A percentile compares a stretch with the other conserved stretches of the same genome.
Conservation (phyloP, 2,888 invertebrate species). For the Saturnia japonica region DNA sequence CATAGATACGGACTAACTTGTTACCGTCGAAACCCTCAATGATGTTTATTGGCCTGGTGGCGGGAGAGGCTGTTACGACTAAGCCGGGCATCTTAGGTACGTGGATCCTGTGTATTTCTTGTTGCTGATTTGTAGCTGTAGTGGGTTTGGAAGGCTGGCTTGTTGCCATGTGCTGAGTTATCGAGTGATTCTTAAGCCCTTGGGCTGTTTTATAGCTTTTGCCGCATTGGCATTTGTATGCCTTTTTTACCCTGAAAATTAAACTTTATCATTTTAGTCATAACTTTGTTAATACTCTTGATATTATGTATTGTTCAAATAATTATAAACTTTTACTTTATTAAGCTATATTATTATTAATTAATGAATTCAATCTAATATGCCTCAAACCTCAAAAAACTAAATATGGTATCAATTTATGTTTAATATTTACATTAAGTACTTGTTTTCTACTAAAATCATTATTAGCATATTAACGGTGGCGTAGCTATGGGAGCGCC, state of each 20-base stretch:
- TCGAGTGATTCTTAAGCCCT: conserved; percentile 88
- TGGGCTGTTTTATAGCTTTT: conserved; percentile 92
- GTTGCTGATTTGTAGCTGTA: conserved; percentile 25
- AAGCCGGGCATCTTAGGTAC: conserved; percentile 58
- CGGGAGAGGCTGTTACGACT: conserved; percentile 71
- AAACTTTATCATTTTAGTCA: not conserved
- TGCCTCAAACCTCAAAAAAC: not conserved
- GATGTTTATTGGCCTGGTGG: conserved; percentile 47
- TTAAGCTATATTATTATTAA: not conserved
- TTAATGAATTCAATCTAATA: not conserved
- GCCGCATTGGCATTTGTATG: conserved; percentile 91
- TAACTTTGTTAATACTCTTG: not conserved
- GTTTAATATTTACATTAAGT: not conserved
- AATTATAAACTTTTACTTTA: not conserved
- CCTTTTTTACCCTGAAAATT: conserved; percentile 86
- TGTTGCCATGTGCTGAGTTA: conserved; percentile 55
- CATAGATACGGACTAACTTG: conserved; percentile 73
- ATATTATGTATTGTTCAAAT: not conserved
- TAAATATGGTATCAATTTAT: not conserved
- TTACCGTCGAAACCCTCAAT: conserved; percentile 57
- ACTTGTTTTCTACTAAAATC: not conserved
- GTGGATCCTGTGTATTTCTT: conserved; percentile 31
- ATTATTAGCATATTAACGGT: not conserved
- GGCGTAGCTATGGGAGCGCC: too few species aligned
- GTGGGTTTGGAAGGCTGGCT: conserved; percentile 36